A percentile compares a stretch with the other conserved stretches of the same genome.
Evolutionary conservation across 1,140 invertebrate species (phyloP).

Genomic region (Zaprionus davidi): DNA sequence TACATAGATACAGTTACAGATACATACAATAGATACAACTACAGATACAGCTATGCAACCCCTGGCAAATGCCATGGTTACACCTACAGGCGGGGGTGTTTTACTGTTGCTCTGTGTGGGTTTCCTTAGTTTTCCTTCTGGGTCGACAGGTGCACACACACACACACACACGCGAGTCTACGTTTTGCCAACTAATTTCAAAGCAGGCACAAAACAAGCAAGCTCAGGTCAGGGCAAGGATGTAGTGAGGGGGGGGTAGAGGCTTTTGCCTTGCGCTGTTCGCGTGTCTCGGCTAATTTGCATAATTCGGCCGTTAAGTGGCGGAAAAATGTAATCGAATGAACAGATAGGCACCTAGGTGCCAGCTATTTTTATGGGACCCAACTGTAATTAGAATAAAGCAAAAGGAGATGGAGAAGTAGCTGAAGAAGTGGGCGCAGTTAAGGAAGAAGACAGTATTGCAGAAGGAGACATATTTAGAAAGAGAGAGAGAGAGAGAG

Average conservation of each 20-base stretch:
- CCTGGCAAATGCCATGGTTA: conserved; percentile 40
- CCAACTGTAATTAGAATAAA: conserved; percentile 46
- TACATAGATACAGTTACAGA: conserved; percentile 28
- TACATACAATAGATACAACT: neutral
- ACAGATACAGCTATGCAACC: conserved; percentile 16
- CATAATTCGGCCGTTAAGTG: conserved; percentile 72
- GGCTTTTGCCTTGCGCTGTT: conserved; percentile 22
- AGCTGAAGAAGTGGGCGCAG: neutral
- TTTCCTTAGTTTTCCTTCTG: conserved; percentile 16
- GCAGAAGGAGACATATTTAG: too few species aligned
- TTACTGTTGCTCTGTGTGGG: conserved; percentile 9
- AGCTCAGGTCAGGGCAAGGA: neutral
- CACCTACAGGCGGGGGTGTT: conserved; percentile 2
- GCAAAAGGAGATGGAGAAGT: conserved; percentile 4
- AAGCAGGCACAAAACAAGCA: conserved; percentile 34
- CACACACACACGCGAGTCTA: conserved; percentile 55
- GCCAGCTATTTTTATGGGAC: conserved; percentile 43
- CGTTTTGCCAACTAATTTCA: conserved; percentile 67
- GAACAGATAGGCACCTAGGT: conserved; percentile 56
- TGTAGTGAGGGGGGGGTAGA: neutral
- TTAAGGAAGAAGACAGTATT: too few species aligned
- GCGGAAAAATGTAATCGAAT: conserved; percentile 75
- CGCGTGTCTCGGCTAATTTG: conserved; percentile 58
- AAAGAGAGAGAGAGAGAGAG: neutral
- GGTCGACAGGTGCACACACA: conserved; percentile 55